These are phyloP conservation scores for Harpagifer antarcticus DNA, from an alignment of 2,797 vertebrate species.

Conservation along the genomic window DNA sequence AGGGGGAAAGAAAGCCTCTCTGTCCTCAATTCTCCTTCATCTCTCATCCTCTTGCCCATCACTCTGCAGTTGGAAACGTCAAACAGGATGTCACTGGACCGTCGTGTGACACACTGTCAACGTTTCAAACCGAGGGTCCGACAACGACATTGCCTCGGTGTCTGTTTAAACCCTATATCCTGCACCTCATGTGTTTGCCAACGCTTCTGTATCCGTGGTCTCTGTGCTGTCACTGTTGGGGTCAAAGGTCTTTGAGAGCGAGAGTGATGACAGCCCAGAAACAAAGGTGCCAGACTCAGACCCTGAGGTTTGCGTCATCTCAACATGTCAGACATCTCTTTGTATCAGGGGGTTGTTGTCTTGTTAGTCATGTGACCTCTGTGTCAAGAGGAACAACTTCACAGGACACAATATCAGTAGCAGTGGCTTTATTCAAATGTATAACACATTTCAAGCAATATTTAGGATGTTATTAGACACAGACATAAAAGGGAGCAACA, in stretches of 20 bases:
- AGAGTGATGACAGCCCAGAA: constrained; percentile 40
- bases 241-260: constrained; percentile 41
- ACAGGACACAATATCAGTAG: constrained; percentile 10
- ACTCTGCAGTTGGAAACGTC: constrained; percentile 40
- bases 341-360: constrained; percentile 34
- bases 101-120: constrained; percentile 36
- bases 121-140: constrained; percentile 28
- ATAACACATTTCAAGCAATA: too few species aligned
- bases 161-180: neutral
- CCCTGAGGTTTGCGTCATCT: constrained; percentile 48
- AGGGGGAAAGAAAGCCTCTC: constrained; percentile 46
- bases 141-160: neutral
- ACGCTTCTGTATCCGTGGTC: constrained; percentile 16
- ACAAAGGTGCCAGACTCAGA: constrained; percentile 14
- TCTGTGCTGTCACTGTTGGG: constrained; percentile 52
- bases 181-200: constrained; percentile 46
- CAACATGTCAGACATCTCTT: constrained; percentile 41
- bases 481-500: too few species aligned
- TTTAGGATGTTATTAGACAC: too few species aligned
- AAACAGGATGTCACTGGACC: constrained; percentile 31
- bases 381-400: constrained; percentile 31
- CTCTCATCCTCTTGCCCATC: constrained; percentile 24
- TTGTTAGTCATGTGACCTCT: constrained; percentile 43
- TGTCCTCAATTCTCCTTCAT: constrained; percentile 33
- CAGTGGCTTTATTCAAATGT: too few species aligned